A percentile compares a stretch with the other conserved stretches of the same genome.
Evolutionary conservation across 2,113 vertebrate genomes (phyloP).

Genomic region (Galeopterus variegatus): DNA sequence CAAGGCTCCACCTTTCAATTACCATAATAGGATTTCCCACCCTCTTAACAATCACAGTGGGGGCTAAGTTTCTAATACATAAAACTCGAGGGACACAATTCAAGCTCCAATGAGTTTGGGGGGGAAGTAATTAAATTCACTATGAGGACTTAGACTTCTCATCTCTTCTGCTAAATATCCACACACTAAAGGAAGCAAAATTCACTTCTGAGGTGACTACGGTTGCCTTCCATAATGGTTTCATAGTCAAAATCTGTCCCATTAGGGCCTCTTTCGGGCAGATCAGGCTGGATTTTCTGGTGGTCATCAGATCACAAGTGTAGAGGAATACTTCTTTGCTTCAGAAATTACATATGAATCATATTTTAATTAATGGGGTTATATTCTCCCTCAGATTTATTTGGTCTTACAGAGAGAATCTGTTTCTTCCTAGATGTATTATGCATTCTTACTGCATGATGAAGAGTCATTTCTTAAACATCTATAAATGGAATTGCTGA

Average conservation of each 20-base stretch:
- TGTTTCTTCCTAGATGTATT: neutral
- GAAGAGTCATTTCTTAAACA: neutral
- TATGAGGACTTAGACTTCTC: too few species aligned
- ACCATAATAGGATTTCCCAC: too few species aligned
- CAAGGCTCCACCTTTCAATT: too few species aligned
- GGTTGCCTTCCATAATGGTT: neutral
- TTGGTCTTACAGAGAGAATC: neutral
- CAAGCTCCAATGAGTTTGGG: too few species aligned
- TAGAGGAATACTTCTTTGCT: neutral
- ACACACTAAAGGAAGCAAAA: neutral
- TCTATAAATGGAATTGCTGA: neutral
- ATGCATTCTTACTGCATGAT: neutral
- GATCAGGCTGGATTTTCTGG: neutral
- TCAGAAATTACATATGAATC: neutral
- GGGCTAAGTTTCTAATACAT: too few species aligned
- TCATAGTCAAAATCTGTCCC: neutral
- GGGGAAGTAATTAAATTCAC: too few species aligned
- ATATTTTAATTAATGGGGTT: neutral
- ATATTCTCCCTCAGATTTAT: neutral
- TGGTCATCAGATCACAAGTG: neutral
- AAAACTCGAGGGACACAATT: too few species aligned
- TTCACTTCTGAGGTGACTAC: neutral
- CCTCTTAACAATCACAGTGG: too few species aligned
- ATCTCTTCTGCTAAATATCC: neutral
- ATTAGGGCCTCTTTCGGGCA: neutral